Percentiles rank a stretch among this genome's conserved stretches.
These are phyloP conservation scores for Chiloscyllium punctatum DNA, from an alignment of 2,797 vertebrate species.

Conservation along the genomic window DNA sequence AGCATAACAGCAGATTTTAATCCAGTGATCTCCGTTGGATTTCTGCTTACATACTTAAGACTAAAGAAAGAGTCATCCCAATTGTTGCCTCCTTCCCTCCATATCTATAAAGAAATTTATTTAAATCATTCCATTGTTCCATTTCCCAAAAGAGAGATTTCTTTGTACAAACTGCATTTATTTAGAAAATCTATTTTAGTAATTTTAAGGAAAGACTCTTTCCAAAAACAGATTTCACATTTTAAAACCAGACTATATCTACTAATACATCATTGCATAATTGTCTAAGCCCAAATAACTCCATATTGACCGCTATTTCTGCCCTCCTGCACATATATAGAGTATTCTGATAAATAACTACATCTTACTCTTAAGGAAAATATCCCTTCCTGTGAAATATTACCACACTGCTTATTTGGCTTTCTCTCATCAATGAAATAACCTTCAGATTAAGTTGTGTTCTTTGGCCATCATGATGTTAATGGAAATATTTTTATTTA, in stretches of 20 bases:
- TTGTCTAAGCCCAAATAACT: neutral
- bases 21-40: neutral
- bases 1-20: neutral
- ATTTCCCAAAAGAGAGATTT: neutral
- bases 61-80: neutral
- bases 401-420: neutral
- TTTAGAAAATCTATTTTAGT: neutral
- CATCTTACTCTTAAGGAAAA: neutral
- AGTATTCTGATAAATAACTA: neutral
- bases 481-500: neutral
- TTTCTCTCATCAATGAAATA: slow-evolving; percentile 8
- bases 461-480: neutral
- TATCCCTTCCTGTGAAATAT: neutral
- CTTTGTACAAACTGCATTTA: neutral
- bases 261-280: neutral
- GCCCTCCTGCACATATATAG: neutral
- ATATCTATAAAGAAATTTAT: neutral
- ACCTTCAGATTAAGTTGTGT: neutral
- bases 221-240: neutral
- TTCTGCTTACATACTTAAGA: neutral
- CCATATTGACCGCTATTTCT: neutral
- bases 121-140: neutral
- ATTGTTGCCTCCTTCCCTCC: neutral
- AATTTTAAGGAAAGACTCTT: neutral
- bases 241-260: neutral